phyloP scores from a whole-genome alignment of 2,797 vertebrate genomes.

The Oreochromis mossambicus region DNA sequence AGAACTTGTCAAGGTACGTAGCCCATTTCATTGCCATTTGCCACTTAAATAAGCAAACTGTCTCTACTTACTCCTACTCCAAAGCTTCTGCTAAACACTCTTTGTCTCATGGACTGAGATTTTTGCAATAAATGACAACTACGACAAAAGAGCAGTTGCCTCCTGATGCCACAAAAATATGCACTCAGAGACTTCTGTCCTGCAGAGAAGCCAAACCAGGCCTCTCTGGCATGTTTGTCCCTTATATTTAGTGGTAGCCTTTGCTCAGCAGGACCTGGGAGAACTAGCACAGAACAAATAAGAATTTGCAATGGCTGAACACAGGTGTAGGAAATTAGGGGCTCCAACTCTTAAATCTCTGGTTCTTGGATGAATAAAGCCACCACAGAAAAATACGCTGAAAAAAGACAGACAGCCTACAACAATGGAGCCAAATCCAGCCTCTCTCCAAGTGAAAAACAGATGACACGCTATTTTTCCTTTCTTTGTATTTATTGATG shows the following conservation, averaged over 20 bases:
- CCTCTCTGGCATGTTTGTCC: conserved; percentile 41
- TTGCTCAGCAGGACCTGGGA: conserved; percentile 54
- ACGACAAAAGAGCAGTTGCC: not conserved
- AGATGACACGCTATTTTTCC: conserved; percentile 52
- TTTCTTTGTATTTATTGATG: conserved; percentile 60
- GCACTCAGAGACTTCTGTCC: not conserved
- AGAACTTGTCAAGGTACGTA: conserved; percentile 91
- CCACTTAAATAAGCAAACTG: not conserved
- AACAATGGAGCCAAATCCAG: conserved; percentile 22
- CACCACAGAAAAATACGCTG: conserved; percentile 59
- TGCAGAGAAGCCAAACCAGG: conserved; percentile 8
- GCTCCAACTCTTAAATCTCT: conserved; percentile 30
- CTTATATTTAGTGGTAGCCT: conserved; percentile 50
- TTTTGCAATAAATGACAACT: not conserved
- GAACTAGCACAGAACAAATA: conserved; percentile 61
- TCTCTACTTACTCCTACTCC: not conserved
- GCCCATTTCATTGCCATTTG: not conserved
- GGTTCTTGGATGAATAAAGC: conserved; percentile 43
- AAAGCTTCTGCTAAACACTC: not conserved
- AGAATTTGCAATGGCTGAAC: conserved; percentile 41
- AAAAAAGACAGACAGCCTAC: conserved; percentile 44
- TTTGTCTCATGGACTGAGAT: not conserved
- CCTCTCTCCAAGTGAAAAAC: conserved; percentile 56
- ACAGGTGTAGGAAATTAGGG: conserved; percentile 71
- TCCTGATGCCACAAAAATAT: not conserved